phyloP scores from a whole-genome alignment of 2,113 vertebrate genomes.

The Elephantulus edwardii region DNA sequence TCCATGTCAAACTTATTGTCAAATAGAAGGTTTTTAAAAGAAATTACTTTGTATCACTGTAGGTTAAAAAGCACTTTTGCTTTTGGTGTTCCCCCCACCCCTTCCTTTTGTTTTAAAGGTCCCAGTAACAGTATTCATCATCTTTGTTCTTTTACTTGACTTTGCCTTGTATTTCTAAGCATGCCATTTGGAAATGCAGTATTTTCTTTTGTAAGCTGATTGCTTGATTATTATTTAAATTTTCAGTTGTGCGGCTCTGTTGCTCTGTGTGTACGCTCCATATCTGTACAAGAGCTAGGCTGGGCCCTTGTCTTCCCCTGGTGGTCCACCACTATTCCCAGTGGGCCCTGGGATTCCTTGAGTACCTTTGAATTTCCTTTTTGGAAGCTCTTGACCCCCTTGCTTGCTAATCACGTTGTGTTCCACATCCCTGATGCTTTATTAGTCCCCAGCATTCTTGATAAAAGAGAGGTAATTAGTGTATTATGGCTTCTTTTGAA shows the following conservation, averaged over 20 bases:
- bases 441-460: slow-evolving; percentile 45
- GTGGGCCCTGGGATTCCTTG: not conserved
- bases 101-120: too few species aligned
- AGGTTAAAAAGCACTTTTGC: not conserved
- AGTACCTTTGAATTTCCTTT: not conserved
- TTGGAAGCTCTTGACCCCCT: not conserved
- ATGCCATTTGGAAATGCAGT: not conserved
- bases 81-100: too few species aligned
- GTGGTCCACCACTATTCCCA: not conserved
- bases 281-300: not conserved
- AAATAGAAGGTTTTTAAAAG: not conserved
- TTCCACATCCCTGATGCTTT: slow-evolving; percentile 48
- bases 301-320: not conserved
- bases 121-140: not conserved
- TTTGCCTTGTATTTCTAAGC: not conserved
- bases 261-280: not conserved
- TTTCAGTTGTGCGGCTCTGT: not conserved
- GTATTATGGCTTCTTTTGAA: slow-evolving; percentile 45
- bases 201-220: not conserved
- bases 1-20: not conserved
- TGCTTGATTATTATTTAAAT: not conserved
- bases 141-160: not conserved
- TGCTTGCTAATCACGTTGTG: slow-evolving; percentile 36
- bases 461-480: slow-evolving; percentile 62
- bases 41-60: not conserved